A percentile compares a stretch with the other conserved stretches of the same genome.
Conservation (phyloP, 1,140 invertebrate genomes). For the Drosophila hydei region DNA sequence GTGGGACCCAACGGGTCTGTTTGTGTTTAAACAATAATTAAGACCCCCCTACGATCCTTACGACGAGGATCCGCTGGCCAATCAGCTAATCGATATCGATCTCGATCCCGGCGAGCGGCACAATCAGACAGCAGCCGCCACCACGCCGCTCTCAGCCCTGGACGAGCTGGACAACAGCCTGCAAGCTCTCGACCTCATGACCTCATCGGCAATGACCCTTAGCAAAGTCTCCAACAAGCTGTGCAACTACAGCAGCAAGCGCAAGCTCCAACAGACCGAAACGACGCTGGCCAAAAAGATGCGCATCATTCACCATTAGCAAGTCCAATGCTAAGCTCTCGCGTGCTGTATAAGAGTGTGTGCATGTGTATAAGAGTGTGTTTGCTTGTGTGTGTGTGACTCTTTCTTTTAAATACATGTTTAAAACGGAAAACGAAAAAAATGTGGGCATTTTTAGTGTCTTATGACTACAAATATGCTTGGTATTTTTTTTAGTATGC, state of each 20-base stretch:
- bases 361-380: neutral
- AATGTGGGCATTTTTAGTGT: neutral
- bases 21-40: constrained; percentile 84
- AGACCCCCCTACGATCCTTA: constrained; percentile 81
- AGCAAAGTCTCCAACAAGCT: constrained; percentile 68
- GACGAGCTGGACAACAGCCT: constrained; percentile 69
- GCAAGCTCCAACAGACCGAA: constrained; percentile 63
- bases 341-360: neutral
- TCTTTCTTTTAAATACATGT: neutral
- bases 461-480: neutral
- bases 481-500: constrained; percentile 19
- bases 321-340: neutral
- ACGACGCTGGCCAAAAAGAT: constrained; percentile 66
- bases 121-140: constrained; percentile 47
- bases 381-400: constrained; percentile 11
- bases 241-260: constrained; percentile 74
- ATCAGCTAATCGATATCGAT: constrained; percentile 73
- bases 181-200: constrained; percentile 66
- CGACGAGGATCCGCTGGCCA: constrained; percentile 76
- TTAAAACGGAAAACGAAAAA: neutral
- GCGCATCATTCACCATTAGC: constrained; percentile 67
- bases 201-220: constrained; percentile 70
- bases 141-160: constrained; percentile 58
- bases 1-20: constrained; percentile 86
- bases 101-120: constrained; percentile 43